These are phyloP conservation scores for Caenorhabditis wallacei DNA, from an alignment of 2,888 invertebrate species.

Conservation along the genomic window DNA sequence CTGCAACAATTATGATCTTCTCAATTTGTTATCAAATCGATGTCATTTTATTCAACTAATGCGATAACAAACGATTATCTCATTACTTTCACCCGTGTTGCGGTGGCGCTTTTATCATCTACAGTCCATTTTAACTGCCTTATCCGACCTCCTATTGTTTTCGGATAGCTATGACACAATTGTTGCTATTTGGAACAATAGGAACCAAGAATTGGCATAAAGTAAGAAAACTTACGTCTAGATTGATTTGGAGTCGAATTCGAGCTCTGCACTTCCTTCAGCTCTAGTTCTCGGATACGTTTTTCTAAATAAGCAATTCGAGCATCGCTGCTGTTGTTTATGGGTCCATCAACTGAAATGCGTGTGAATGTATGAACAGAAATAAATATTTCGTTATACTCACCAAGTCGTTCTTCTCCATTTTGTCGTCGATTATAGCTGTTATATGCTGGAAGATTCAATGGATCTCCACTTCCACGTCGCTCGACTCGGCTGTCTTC, in stretches of 20 bases:
- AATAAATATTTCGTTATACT: too few relatives aligned
- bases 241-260: slow-evolving; percentile 44
- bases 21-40: slow-evolving; percentile 18
- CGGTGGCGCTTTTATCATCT: slow-evolving; percentile 27
- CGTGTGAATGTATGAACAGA: too few relatives aligned
- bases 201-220: too few relatives aligned
- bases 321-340: slow-evolving; percentile 45
- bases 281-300: slow-evolving; percentile 59
- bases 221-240: slow-evolving; percentile 61
- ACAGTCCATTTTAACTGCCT: slow-evolving; percentile 11
- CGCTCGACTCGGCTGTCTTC: slow-evolving; percentile 58
- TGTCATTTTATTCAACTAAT: slow-evolving; percentile 29
- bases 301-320: slow-evolving; percentile 64
- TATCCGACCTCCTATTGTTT: slow-evolving; percentile 19
- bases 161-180: background rate
- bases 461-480: slow-evolving; percentile 47
- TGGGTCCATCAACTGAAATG: slow-evolving; percentile 66
- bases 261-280: slow-evolving; percentile 41
- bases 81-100: slow-evolving; percentile 27
- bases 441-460: slow-evolving; percentile 58
- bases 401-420: slow-evolving; percentile 63
- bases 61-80: slow-evolving; percentile 43
- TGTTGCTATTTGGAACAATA: background rate
- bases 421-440: slow-evolving; percentile 49
- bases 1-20: slow-evolving; percentile 41